A percentile compares a stretch with the other conserved stretches of the same genome.
These are phyloP conservation scores for Margaritifera margaritifera DNA, from an alignment of 2,888 invertebrate species.

Conservation along the genomic window DNA sequence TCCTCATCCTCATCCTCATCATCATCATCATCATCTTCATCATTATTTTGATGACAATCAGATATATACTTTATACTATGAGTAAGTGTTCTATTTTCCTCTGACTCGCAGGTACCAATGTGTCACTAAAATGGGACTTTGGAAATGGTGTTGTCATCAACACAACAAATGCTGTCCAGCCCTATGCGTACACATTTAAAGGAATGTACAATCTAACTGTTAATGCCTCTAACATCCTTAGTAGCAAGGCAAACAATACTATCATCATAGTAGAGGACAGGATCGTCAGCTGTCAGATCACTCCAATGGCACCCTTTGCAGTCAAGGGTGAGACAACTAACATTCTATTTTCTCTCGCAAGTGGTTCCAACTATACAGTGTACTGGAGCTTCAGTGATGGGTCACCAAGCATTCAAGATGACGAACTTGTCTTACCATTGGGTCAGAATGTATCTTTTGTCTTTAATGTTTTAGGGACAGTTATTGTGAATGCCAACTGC, in stretches of 20 bases:
- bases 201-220: conserved; percentile 55
- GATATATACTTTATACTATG: not conserved
- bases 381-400: conserved; percentile 47
- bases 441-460: conserved; percentile 18
- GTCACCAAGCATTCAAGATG: not conserved
- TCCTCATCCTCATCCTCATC: no score
- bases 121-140: conserved; percentile 64
- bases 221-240: conserved; percentile 53
- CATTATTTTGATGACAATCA: no score
- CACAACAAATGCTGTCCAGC: conserved; percentile 16
- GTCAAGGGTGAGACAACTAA: conserved; percentile 19
- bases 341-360: conserved; percentile 39
- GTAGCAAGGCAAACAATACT: conserved; percentile 51
- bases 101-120: conserved; percentile 52
- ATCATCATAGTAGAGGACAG: conserved; percentile 51
- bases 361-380: conserved; percentile 62
- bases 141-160: conserved; percentile 53
- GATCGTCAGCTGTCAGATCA: conserved; percentile 42
- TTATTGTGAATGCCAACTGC: conserved; percentile 42
- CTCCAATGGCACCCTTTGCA: conserved; percentile 8
- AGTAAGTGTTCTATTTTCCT: not conserved
- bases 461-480: conserved; percentile 37
- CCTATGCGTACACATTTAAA: conserved; percentile 37
- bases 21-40: no score
- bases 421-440: conserved; percentile 6